phyloP scores from a whole-genome alignment of 2,888 invertebrate genomes.

The Rhingia rostrata region DNA sequence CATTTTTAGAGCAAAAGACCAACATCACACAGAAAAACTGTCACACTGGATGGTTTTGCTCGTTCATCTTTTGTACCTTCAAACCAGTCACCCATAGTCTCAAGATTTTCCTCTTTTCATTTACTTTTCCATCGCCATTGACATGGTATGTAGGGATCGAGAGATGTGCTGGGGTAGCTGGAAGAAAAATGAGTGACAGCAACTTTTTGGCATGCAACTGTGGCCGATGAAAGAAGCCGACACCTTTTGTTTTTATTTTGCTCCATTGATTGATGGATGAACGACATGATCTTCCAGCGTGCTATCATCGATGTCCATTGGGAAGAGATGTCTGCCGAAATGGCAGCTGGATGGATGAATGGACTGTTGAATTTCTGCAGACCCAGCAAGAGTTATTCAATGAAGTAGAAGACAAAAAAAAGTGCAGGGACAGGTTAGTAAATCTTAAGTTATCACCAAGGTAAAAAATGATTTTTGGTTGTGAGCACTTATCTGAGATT shows the following conservation, averaged over 20 bases:
- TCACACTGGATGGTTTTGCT: constrained; percentile 42
- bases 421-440: no score
- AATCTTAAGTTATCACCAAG: no score
- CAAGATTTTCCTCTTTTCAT: constrained; percentile 31
- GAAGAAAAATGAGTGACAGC: constrained; percentile 60
- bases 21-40: constrained; percentile 42
- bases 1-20: constrained; percentile 6
- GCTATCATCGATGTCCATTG: constrained; percentile 55
- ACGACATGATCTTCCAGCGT: constrained; percentile 45
- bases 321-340: constrained; percentile 12
- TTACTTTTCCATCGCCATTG: constrained; percentile 14
- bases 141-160: not conserved
- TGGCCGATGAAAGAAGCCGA: constrained; percentile 31
- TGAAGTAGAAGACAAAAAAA: not conserved
- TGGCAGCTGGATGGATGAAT: constrained; percentile 47
- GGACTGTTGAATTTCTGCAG: constrained; percentile 28
- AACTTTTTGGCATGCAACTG: constrained; percentile 53
- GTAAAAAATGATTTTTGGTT: no score
- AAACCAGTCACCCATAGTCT: not conserved
- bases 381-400: constrained; percentile 23
- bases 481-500: not conserved
- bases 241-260: constrained; percentile 20
- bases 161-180: not conserved
- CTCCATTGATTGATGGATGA: constrained; percentile 63
- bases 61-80: constrained; percentile 65